Evolutionary conservation across 2,888 invertebrate genomes (phyloP).

Genomic region (Torymus auratus): DNA sequence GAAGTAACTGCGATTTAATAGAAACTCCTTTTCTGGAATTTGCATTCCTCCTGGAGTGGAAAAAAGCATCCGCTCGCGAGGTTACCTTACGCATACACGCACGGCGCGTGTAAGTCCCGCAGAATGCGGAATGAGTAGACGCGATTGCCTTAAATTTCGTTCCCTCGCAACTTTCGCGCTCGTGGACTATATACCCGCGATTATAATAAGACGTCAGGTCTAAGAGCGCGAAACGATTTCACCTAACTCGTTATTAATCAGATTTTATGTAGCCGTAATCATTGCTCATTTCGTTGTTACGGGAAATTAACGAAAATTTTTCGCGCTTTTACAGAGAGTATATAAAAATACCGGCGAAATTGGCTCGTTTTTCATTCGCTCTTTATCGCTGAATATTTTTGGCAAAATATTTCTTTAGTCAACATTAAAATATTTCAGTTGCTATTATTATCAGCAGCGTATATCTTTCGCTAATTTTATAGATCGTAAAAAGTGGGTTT

Average conservation of each 20-base stretch:
- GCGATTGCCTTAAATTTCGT: constrained; percentile 38
- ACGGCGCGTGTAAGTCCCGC: not conserved
- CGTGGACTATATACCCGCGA: constrained; percentile 32
- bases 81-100: not conserved
- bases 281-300: not conserved
- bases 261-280: not conserved
- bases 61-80: not conserved
- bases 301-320: constrained; percentile 20
- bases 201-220: constrained; percentile 30
- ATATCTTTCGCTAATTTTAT: no score
- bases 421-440: no score
- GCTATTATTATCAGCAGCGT: no score
- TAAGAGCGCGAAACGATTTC: constrained; percentile 33
- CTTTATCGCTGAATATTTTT: not conserved
- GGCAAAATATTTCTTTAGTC: no score
- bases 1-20: constrained; percentile 19
- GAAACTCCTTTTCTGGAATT: constrained; percentile 5
- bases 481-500: no score
- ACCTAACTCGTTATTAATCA: constrained; percentile 19
- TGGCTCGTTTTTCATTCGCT: not conserved
- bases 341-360: not conserved
- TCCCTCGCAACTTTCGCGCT: constrained; percentile 19
- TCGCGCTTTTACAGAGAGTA: not conserved
- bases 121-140: constrained; percentile 39
- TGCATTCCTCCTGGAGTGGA: not conserved